Evolutionary conservation across 2,797 vertebrate genomes (phyloP), one percentile per base, ranked within the genome.

Genomic region (Numenius phaeopus): DNA sequence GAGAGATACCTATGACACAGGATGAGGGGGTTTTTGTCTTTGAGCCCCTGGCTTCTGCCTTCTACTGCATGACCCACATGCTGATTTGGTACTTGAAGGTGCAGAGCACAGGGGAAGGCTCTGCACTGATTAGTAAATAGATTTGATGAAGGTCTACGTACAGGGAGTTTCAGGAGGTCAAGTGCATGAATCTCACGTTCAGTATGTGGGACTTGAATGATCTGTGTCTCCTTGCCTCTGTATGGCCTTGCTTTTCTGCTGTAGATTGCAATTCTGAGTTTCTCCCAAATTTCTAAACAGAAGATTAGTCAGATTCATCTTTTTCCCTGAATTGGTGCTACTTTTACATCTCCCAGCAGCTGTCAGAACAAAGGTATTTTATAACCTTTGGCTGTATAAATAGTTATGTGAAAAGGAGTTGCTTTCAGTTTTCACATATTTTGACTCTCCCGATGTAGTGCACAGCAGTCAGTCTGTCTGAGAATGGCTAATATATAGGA

Each of bases 281-380:
- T 91, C 40, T 66, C 23, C 6, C 40, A 39, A 30, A 67, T 65
- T 69, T 94, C 58, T 49, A 71, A 71, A 61, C 19, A 40, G 67
- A 39, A 79, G 37, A 66, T 84, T 54, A 76, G 67, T 88, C 83
- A 54, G 32, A 73, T 73, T 83, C 4, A 29, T 72, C 73, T 55
- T 83, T 14, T 22, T 79, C 18, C n/a, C 30, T 65, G 40, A 70
- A 37, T 23, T 66, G 62, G 40, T 94, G 37, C 23, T 83, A 21
- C 50, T 83, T 79, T 66, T 61, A 26, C 29, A 14, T 79, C 47
- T 89, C 57, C 30, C 37, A 73, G 66, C 40, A 86, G 87, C 76
- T 87, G 65, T 88, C 84, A 66, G 84, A 94, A 81, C 76, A 92
- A 92, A 93, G 70, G 39, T 89, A 58, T 89, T 87, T 92, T 66